Evolutionary conservation across 92 coral and sea anemone genomes (phyloP).

Genomic region (Zoanthus solanderi): DNA sequence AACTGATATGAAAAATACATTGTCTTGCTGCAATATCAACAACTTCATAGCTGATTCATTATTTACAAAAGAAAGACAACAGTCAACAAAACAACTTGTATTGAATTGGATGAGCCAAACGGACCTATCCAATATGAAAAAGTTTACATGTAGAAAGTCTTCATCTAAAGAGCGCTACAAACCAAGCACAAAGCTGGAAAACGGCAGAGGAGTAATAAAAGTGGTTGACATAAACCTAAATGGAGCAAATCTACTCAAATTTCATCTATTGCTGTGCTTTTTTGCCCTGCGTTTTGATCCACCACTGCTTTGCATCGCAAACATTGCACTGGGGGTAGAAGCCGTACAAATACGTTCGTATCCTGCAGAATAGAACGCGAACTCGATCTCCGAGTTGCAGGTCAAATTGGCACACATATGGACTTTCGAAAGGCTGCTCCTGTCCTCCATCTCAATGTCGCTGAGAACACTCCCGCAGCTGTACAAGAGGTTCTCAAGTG

Average conservation of each 20-base stretch:
- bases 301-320: slow-evolving; percentile 43
- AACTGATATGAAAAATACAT: slow-evolving; percentile 19
- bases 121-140: slow-evolving; percentile 29
- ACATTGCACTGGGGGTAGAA: slow-evolving; percentile 44
- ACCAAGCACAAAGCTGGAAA: slow-evolving; percentile 16
- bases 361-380: slow-evolving; percentile 43
- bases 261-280: slow-evolving; percentile 24
- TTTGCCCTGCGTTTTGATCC: slow-evolving; percentile 54
- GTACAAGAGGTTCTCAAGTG: slow-evolving; percentile 44
- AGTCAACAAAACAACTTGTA: slow-evolving; percentile 24
- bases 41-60: slow-evolving; percentile 26
- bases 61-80: slow-evolving; percentile 28
- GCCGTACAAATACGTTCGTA: slow-evolving; percentile 42
- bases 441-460: slow-evolving; percentile 45
- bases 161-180: slow-evolving; percentile 33
- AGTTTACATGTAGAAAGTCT: slow-evolving; percentile 31
- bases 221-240: slow-evolving; percentile 28
- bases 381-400: slow-evolving; percentile 37
- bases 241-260: slow-evolving; percentile 34
- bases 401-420: slow-evolving; percentile 34
- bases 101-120: slow-evolving; percentile 13
- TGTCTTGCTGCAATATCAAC: slow-evolving; percentile 32
- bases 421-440: slow-evolving; percentile 39
- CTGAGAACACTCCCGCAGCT: slow-evolving; percentile 38
- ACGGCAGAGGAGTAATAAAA: slow-evolving; percentile 25